Percentiles rank a stretch among this genome's conserved stretches.
Evolutionary conservation across 2,888 invertebrate genomes (phyloP).

Genomic region (Leptopilina drosophilae): DNA sequence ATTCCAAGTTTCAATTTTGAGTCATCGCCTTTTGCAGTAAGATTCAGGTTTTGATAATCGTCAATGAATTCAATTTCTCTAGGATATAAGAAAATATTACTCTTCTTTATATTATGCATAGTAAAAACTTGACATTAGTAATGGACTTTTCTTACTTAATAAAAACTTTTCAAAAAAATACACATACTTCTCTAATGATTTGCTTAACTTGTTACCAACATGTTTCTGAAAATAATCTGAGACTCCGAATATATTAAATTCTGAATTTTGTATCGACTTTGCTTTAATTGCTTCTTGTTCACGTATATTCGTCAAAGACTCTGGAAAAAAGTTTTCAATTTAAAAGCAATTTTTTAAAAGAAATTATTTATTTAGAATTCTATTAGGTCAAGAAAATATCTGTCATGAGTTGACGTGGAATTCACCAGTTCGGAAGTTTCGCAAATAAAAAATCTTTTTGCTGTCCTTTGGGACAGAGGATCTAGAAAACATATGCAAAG

Average conservation of each 20-base stretch:
- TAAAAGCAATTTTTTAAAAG: neutral
- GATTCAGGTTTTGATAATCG: conserved; percentile 38
- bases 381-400: too few species aligned
- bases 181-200: conserved; percentile 65
- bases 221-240: conserved; percentile 63
- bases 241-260: conserved; percentile 64
- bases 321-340: neutral
- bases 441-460: too few species aligned
- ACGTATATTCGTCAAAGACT: neutral
- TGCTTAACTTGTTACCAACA: conserved; percentile 67
- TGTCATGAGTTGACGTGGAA: too few species aligned
- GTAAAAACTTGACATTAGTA: too few species aligned
- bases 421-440: too few species aligned
- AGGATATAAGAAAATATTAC: conserved; percentile 49
- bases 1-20: conserved; percentile 57
- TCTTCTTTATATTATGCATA: neutral
- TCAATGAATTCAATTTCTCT: conserved; percentile 64
- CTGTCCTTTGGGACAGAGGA: too few species aligned
- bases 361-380: too few species aligned
- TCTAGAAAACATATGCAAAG: too few species aligned
- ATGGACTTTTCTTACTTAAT: too few species aligned
- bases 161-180: too few species aligned
- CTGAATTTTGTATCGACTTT: conserved; percentile 50
- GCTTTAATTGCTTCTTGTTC: conserved; percentile 49
- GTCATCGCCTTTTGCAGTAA: conserved; percentile 11